Conservation (phyloP, 2,113 vertebrate genomes). For the Ascaphus truei region DNA sequence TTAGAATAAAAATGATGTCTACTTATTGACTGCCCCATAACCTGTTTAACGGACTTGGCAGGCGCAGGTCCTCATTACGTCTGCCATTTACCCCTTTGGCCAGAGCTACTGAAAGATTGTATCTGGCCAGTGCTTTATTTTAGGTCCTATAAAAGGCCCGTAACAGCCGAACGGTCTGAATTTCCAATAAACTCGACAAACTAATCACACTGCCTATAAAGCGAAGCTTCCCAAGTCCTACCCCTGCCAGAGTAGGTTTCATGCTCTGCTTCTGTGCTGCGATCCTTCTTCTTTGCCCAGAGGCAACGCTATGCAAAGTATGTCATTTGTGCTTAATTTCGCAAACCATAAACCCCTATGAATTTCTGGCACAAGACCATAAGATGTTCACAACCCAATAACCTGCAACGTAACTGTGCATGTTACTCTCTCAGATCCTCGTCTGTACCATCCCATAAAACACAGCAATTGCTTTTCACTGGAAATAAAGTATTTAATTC, state of each 20-base stretch:
- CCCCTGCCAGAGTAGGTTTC: not conserved
- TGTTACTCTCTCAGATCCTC: not conserved
- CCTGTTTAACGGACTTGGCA: not conserved
- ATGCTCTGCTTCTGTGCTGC: not conserved
- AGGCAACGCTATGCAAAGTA: not conserved
- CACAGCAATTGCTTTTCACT: slow-evolving; percentile 11
- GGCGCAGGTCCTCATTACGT: not conserved
- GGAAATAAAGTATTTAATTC: no score
- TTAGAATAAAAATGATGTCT: not conserved
- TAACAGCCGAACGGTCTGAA: not conserved
- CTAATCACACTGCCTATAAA: not conserved
- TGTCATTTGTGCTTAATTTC: slow-evolving; percentile 23
- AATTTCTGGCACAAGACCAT: slow-evolving; percentile 1
- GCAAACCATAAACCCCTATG: not conserved
- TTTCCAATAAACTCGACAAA: slow-evolving; percentile 17
- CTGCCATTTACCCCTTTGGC: not conserved
- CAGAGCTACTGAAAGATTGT: not conserved
- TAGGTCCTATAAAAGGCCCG: not conserved
- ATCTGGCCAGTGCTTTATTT: not conserved
- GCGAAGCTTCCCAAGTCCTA: not conserved
- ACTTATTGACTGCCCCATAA: not conserved
- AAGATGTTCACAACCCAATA: slow-evolving; percentile 20
- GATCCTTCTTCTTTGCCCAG: not conserved
- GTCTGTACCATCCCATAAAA: slow-evolving; percentile 42
- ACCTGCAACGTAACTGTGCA: slow-evolving; percentile 13